Evolutionary conservation across 2,888 invertebrate species (phyloP), one percentile per base, ranked within the genome.

Genomic region (Eilema sororculum): DNA sequence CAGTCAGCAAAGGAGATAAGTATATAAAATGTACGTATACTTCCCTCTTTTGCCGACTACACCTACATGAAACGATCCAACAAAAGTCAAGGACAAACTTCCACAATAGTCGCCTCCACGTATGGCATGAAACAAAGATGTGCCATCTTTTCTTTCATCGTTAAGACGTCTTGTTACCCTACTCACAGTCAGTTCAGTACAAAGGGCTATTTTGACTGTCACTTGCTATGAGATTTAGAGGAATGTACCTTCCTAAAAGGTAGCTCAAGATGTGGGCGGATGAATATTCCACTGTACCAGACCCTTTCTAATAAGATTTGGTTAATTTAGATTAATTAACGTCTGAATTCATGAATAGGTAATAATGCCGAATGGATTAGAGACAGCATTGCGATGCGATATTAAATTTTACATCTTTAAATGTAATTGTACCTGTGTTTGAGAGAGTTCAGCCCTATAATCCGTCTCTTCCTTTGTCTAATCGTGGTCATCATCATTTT

Each of bases 121-220:
- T 52, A n/a, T 6, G n/a, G 52, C 52, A 52, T 46, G 20, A 16
- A 46, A 46, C 8, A 52, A 52, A 52, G 52, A 52, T 20, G 46
- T 4, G 6, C 46, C 46, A 20, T 46, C 46, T 20, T 52, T n/a
- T 52, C 46, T 52, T n/a, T n/a, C 52, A 52, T 9, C 52, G 2
- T 52, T 9, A 46, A 46, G 52, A 9, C 52, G 52, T 52, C 52
- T 52, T 20, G 52, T 25, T 12, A 58, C 58, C 58, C 58, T 58
- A 25, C 25, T 58, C 58, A 25, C n/a, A n/a, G 52, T 52, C 28
- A 25, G 24, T 20, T 52, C 28, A 25, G 24, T 20, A 58, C 25
- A 60, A 30, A 60, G n/a, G 30, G 60, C 30, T n/a, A 33, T 28
- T 60, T 60, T 28, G 60, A 33, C 25, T 30, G 30, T 33, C 60